Evolutionary conservation across 2,797 vertebrate genomes (phyloP), one percentile per base, ranked within the genome.

Genomic region (Fistularia tabacaria): DNA sequence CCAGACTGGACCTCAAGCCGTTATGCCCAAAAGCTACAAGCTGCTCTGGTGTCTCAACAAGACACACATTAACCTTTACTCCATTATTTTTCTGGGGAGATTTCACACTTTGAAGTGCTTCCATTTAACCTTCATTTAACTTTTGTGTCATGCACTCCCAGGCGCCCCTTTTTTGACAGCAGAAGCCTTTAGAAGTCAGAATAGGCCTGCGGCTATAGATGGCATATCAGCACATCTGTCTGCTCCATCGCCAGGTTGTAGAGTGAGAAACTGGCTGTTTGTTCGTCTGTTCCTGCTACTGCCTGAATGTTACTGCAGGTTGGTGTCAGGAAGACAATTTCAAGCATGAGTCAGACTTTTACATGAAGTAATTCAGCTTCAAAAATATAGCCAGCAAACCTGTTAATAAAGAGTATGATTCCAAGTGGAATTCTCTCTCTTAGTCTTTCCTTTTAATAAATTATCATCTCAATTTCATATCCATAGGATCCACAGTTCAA

Each of bases 121-220:
- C 84, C 78, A 72, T 85, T 91, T 90, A 90, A 90, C 80, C 88
- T 90, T 88, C 80, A 86, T 87, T 85, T 87, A 85, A 88, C 83
- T 82, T 84, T 78, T 59, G 82, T 84, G 83, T 84, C 74, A 53
- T 65, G 74, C 59, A 0, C 79, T 87, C 83, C 82, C 78, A 36
- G 64, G 81, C 51, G 73, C 67, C 74, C 66, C 72, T 57, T 69
- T n/a, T 83, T 65, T 86, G 87, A 84, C 83, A 85, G 83, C 64
- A 42, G 73, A 81, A 80, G 84, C 79, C 85, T 87, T 89, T 82
- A 88, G 85, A 90, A 85, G 78, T 85, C 71, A 69, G 77, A 74
- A 77, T 82, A 69, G 57, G 83, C 87, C 87, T 1, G 65, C 14
- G 88, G 85, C 85, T 74, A 69, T 79, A 66, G 68, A 77, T 86